These are phyloP conservation scores for Pedetes capensis DNA, from an alignment of 2,113 vertebrate genomes.

Conservation along the genomic window DNA sequence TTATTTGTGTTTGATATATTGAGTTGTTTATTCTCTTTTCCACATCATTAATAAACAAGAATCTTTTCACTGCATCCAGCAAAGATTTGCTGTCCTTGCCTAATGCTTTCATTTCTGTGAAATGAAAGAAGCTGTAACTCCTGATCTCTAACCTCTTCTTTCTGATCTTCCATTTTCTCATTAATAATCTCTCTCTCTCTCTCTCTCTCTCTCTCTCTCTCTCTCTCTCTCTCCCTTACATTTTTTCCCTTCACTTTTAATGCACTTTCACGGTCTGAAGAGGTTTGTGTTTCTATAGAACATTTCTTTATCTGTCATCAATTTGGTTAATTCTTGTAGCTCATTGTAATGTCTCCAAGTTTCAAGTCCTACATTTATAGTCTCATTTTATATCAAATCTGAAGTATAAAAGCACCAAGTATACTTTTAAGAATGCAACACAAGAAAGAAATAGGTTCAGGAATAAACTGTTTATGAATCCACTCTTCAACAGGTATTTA, in stretches of 20 bases:
- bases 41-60: background rate
- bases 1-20: background rate
- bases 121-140: background rate
- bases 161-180: background rate
- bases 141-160: background rate
- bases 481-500: background rate
- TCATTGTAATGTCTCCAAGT: background rate
- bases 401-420: background rate
- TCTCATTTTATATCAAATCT: background rate
- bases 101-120: background rate
- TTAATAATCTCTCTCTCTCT: background rate
- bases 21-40: background rate
- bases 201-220: background rate
- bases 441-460: background rate
- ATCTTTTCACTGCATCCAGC: background rate
- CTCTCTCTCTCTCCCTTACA: too few relatives aligned
- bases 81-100: background rate
- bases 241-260: background rate
- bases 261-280: background rate
- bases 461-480: background rate
- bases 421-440: background rate
- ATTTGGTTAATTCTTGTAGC: slow-evolving; percentile 4
- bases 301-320: background rate
- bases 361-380: background rate
- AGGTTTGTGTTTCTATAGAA: background rate